Conservation (phyloP, 2,888 invertebrate genomes). For the Digitonthophagus gazella region DNA sequence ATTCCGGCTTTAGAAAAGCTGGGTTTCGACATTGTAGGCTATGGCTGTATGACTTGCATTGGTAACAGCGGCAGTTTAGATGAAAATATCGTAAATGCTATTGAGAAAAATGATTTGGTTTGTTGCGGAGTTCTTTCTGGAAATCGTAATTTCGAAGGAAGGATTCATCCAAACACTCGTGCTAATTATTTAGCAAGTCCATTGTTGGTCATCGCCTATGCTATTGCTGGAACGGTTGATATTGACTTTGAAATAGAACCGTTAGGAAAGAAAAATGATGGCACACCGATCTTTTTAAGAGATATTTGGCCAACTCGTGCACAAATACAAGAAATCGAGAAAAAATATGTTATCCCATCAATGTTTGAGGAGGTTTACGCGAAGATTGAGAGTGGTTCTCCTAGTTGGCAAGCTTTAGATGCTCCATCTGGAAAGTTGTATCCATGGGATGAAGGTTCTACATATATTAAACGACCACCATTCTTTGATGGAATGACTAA, state of each 20-base stretch:
- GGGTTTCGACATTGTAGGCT: slow-evolving; percentile 96
- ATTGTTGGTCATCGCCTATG: slow-evolving; percentile 94
- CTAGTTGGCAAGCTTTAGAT: slow-evolving; percentile 78
- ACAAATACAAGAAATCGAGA: slow-evolving; percentile 89
- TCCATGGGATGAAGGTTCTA: slow-evolving; percentile 87
- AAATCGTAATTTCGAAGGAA: slow-evolving; percentile 97
- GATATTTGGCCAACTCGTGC: slow-evolving; percentile 95
- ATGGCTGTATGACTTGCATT: slow-evolving; percentile 99
- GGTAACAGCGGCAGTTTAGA: slow-evolving; percentile 96
- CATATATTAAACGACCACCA: slow-evolving; percentile 95
- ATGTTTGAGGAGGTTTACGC: slow-evolving; percentile 94
- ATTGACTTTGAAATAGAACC: slow-evolving; percentile 94
- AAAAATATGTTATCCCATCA: slow-evolving; percentile 85
- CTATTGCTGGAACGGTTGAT: slow-evolving; percentile 90
- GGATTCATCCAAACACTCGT: slow-evolving; percentile 94
- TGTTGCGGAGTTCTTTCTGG: slow-evolving; percentile 96
- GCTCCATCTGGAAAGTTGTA: slow-evolving; percentile 83
- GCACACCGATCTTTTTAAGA: slow-evolving; percentile 74
- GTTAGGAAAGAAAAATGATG: slow-evolving; percentile 64
- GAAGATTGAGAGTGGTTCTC: slow-evolving; percentile 80
- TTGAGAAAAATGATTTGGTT: slow-evolving; percentile 90
- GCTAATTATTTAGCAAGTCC: slow-evolving; percentile 99
- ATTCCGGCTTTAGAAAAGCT: slow-evolving; percentile 80
- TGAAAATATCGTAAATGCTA: slow-evolving; percentile 86
- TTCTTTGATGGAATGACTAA: slow-evolving; percentile 74